These are phyloP conservation scores for Rafetus swinhoei DNA, from an alignment of 2,113 vertebrate genomes.

Conservation along the genomic window DNA sequence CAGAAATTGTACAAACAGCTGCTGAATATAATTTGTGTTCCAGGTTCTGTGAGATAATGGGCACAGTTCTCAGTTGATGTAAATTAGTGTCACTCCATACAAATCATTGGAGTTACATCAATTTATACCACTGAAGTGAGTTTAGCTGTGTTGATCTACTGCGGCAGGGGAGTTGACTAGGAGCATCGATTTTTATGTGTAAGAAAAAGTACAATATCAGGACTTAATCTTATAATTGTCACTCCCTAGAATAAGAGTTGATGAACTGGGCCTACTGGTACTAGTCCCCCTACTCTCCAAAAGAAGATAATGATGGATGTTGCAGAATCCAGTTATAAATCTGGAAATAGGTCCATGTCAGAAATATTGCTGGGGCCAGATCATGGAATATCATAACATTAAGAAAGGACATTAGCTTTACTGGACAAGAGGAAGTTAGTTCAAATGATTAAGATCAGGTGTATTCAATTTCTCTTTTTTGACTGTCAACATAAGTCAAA, in stretches of 20 bases:
- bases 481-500: neutral
- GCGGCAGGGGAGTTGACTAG: neutral
- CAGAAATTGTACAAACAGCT: neutral
- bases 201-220: neutral
- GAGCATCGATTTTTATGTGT: neutral
- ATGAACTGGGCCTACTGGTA: neutral
- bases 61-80: neutral
- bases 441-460: neutral
- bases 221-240: neutral
- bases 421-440: neutral
- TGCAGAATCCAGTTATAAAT: fast-evolving
- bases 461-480: conserved; percentile 28
- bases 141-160: neutral
- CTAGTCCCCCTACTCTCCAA: neutral
- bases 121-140: neutral
- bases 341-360: conserved; percentile 2
- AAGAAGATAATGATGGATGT: neutral
- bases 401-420: neutral
- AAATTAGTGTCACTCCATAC: neutral
- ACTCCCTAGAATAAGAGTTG: neutral
- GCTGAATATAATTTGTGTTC: neutral
- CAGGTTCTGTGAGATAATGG: neutral
- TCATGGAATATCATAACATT: neutral
- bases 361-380: neutral
- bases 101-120: neutral